Conservation (phyloP, 2,797 vertebrate genomes). For the Ctenochaetus hawaiiensis region DNA sequence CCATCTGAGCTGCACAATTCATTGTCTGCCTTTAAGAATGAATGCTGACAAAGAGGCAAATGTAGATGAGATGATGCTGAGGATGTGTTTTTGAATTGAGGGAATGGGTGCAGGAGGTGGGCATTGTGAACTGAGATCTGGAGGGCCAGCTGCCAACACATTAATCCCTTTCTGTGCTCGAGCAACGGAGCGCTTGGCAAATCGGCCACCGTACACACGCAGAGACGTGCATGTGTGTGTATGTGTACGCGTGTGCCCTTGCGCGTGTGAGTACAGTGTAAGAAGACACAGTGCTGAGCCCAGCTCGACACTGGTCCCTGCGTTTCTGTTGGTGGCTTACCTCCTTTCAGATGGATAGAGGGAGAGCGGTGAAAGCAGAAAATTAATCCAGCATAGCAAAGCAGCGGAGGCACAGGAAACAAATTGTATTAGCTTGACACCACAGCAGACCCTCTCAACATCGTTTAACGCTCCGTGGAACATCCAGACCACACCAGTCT, state of each 20-base stretch:
- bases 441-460: slow-evolving; percentile 66
- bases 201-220: slow-evolving; percentile 40
- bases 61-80: slow-evolving; percentile 49
- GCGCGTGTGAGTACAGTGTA: slow-evolving; percentile 1
- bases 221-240: neutral
- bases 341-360: slow-evolving; percentile 67
- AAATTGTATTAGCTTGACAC: slow-evolving; percentile 73
- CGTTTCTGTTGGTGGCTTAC: slow-evolving; percentile 47
- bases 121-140: slow-evolving; percentile 51
- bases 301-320: slow-evolving; percentile 23
- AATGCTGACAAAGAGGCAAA: slow-evolving; percentile 48
- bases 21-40: slow-evolving; percentile 46
- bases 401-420: slow-evolving; percentile 74
- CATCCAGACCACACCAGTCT: slow-evolving; percentile 56
- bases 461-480: slow-evolving; percentile 72
- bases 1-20: slow-evolving; percentile 32
- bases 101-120: slow-evolving; percentile 36
- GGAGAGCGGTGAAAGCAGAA: slow-evolving; percentile 62
- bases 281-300: slow-evolving; percentile 52
- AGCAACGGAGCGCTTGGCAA: slow-evolving; percentile 60
- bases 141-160: slow-evolving; percentile 60
- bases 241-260: neutral
- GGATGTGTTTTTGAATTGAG: slow-evolving; percentile 42
- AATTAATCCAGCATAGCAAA: slow-evolving; percentile 78
- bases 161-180: slow-evolving; percentile 64